A percentile compares a stretch with the other conserved stretches of the same genome.
Conservation (phyloP, 2,888 invertebrate species). For the Beris chalybata region DNA sequence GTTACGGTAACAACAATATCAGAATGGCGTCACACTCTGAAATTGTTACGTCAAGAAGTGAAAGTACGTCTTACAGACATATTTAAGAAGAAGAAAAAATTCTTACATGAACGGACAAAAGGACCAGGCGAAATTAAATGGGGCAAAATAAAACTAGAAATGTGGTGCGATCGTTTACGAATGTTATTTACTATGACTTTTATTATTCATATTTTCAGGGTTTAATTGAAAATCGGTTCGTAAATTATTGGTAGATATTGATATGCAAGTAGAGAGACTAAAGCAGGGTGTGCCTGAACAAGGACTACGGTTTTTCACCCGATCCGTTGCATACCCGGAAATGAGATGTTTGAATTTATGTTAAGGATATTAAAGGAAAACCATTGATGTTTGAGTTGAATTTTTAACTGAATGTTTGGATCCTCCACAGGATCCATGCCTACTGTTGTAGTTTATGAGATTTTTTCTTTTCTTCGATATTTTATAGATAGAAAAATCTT, state of each 20-base stretch:
- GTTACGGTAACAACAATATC: slow-evolving; percentile 11
- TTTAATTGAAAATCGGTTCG: slow-evolving; percentile 38
- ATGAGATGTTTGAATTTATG: slow-evolving; percentile 24
- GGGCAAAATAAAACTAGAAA: slow-evolving; percentile 14
- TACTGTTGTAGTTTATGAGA: slow-evolving; percentile 20
- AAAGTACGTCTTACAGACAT: slow-evolving; percentile 19
- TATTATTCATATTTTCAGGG: slow-evolving; percentile 39
- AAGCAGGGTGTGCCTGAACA: slow-evolving; percentile 4
- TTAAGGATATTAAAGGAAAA: slow-evolving; percentile 17
- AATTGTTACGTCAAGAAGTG: slow-evolving; percentile 19
- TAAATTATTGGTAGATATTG: slow-evolving; percentile 33
- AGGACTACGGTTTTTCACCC: slow-evolving; percentile 3
- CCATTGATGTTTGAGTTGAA: neutral
- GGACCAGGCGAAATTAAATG: neutral
- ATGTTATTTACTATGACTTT: slow-evolving; percentile 39
- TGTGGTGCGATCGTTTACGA: slow-evolving; percentile 31
- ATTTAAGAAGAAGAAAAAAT: neutral
- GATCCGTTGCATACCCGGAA: slow-evolving; percentile 2
- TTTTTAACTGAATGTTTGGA: slow-evolving; percentile 1
- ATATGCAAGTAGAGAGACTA: slow-evolving; percentile 3
- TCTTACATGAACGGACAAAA: neutral
- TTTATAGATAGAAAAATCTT: neutral
- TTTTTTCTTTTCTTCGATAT: neutral
- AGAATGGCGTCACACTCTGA: slow-evolving; percentile 28
- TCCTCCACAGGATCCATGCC: neutral